Percentiles rank a stretch among this genome's conserved stretches.
These are phyloP conservation scores for Zaprionus inermis DNA, from an alignment of 1,140 invertebrate genomes.

Conservation along the genomic window DNA sequence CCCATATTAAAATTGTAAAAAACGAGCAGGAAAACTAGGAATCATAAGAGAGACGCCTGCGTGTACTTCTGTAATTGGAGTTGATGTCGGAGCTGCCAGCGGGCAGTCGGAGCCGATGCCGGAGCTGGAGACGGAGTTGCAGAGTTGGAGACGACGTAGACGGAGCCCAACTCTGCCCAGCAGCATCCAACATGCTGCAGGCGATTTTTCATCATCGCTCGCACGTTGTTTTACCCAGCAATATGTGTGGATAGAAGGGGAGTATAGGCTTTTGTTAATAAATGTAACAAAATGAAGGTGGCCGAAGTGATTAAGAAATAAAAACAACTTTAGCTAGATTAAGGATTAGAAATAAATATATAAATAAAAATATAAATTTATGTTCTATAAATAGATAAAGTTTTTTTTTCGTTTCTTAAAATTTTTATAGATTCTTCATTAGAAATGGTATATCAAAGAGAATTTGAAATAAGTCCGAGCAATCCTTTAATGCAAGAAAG, in stretches of 20 bases:
- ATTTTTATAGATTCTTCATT: no score
- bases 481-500: no score
- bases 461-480: no score
- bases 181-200: conserved; percentile 81
- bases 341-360: no score
- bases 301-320: no score
- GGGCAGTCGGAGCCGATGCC: conserved; percentile 50
- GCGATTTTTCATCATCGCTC: conserved; percentile 80
- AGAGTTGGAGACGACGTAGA: conserved; percentile 2
- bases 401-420: no score
- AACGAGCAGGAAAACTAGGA: conserved; percentile 59
- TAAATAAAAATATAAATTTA: no score
- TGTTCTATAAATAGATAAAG: no score
- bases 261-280: not conserved
- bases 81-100: conserved; percentile 78
- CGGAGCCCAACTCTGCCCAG: conserved; percentile 36
- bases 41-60: conserved; percentile 80
- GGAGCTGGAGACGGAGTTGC: conserved; percentile 6
- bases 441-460: no score
- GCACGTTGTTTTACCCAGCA: conserved; percentile 46
- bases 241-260: not conserved
- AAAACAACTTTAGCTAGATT: no score
- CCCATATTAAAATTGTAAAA: conserved; percentile 61
- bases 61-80: conserved; percentile 81
- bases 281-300: not conserved